Percentiles rank a stretch among this genome's conserved stretches.
These are phyloP conservation scores for Pantelozetes paolii DNA, from an alignment of 2,888 invertebrate species.

Conservation along the genomic window DNA sequence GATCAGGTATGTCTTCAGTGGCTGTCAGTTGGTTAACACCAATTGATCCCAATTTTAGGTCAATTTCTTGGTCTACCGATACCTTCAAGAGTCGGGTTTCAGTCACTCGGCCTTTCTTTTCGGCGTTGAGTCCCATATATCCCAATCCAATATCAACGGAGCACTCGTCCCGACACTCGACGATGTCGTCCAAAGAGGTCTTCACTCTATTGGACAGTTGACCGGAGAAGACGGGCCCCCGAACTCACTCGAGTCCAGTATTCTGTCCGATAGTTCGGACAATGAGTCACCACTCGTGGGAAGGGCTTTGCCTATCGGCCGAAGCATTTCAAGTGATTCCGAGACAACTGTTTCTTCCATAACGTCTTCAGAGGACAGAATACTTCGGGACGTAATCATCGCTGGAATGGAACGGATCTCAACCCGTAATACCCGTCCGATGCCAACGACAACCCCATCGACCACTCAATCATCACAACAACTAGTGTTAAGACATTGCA, in stretches of 20 bases:
- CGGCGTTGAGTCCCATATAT: slow-evolving; percentile 96
- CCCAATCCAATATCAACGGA: slow-evolving; percentile 96
- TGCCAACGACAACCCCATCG: background rate
- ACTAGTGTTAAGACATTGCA: slow-evolving; percentile 88
- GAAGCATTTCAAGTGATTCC: slow-evolving; percentile 74
- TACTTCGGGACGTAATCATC: too few species aligned
- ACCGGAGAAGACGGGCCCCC: slow-evolving; percentile 80
- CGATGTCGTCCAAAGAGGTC: slow-evolving; percentile 91
- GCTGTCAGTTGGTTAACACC: background rate
- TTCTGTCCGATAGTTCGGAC: too few species aligned
- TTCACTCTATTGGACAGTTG: slow-evolving; percentile 93
- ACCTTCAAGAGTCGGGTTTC: slow-evolving; percentile 97
- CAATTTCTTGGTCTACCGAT: slow-evolving; percentile 95
- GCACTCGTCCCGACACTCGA: slow-evolving; percentile 91
- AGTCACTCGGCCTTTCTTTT: slow-evolving; percentile 97
- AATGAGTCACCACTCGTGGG: too few species aligned
- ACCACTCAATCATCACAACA: slow-evolving; percentile 60
- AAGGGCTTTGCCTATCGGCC: slow-evolving; percentile 96
- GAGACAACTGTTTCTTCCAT: too few species aligned
- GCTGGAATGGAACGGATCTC: too few species aligned
- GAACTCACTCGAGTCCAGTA: slow-evolving; percentile 84
- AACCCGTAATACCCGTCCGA: too few species aligned
- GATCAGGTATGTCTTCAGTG: slow-evolving; percentile 32
- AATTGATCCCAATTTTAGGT: slow-evolving; percentile 56
- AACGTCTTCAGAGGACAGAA: too few species aligned